These are phyloP conservation scores for Urocolius indicus DNA, from an alignment of 2,113 vertebrate species.

Conservation along the genomic window DNA sequence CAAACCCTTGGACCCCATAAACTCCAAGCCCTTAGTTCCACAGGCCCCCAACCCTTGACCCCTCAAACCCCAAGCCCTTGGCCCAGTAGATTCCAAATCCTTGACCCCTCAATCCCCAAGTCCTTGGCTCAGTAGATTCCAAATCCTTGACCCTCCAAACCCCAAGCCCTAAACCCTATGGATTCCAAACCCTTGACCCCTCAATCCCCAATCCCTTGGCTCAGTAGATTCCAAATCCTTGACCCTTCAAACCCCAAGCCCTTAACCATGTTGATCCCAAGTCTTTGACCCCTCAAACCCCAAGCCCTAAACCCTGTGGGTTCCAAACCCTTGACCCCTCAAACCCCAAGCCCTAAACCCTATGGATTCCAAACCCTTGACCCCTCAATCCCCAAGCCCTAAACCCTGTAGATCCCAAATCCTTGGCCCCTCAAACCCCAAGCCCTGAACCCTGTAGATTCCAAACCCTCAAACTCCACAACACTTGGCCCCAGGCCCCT, in stretches of 20 bases:
- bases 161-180: no score
- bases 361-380: not conserved
- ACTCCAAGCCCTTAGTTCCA: not conserved
- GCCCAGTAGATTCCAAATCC: fast-evolving
- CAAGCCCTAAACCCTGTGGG: no score
- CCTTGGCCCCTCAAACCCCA: no score
- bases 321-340: not conserved
- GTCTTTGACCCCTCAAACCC: not conserved
- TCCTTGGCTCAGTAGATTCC: not conserved
- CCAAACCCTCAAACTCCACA: no score
- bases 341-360: no score
- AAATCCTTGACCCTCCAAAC: not conserved
- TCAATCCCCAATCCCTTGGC: no score
- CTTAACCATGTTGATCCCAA: fast-evolving
- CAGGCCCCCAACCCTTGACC: not conserved
- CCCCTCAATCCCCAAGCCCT: no score
- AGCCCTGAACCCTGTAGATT: not conserved
- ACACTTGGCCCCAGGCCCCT: not conserved
- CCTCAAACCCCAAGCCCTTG: not conserved
- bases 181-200: not conserved
- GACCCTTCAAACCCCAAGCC: no score
- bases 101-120: fast-evolving
- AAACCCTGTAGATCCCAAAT: not conserved
- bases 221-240: no score
- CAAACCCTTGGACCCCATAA: fast-evolving